Evolutionary conservation across 2,888 invertebrate genomes (phyloP).

Genomic region (Tetranychus piercei): DNA sequence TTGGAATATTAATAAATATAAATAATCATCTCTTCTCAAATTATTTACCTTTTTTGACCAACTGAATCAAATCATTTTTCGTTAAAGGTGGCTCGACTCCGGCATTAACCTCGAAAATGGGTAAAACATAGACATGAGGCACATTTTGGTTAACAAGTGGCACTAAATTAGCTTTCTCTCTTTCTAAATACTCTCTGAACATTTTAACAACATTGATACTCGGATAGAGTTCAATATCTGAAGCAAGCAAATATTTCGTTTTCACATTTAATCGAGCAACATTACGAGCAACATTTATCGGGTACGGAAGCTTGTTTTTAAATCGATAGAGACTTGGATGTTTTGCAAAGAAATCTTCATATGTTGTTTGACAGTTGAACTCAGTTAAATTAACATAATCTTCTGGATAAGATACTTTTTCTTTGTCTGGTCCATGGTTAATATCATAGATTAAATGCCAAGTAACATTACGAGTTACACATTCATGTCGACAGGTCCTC

Average conservation of each 20-base stretch:
- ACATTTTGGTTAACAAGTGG: slow-evolving; percentile 29
- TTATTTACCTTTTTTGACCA: slow-evolving; percentile 47
- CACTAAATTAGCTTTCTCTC: slow-evolving; percentile 7
- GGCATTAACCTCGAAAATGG: slow-evolving; percentile 58
- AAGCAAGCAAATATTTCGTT: slow-evolving; percentile 27
- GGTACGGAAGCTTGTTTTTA: slow-evolving; percentile 39
- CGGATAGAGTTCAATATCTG: slow-evolving; percentile 28
- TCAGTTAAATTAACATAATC: slow-evolving; percentile 12
- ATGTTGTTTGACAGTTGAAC: slow-evolving; percentile 13
- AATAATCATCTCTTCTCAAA: neutral
- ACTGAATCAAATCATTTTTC: slow-evolving; percentile 47
- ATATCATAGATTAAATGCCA: slow-evolving; percentile 76
- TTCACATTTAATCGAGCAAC: slow-evolving; percentile 25
- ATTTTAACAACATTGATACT: slow-evolving; percentile 25
- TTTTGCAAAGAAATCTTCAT: slow-evolving; percentile 13
- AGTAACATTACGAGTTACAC: slow-evolving; percentile 57
- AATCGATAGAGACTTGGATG: slow-evolving; percentile 18
- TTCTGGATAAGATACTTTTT: slow-evolving; percentile 13
- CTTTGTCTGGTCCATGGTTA: slow-evolving; percentile 40
- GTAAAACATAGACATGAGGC: slow-evolving; percentile 61
- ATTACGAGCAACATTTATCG: slow-evolving; percentile 28
- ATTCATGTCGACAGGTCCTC: slow-evolving; percentile 50
- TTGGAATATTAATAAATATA: neutral
- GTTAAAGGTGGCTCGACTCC: slow-evolving; percentile 33
- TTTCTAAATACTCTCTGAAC: slow-evolving; percentile 22